Base-by-base conservation (phyloP, 1,140 invertebrate genomes). In the Scylla paramamosain region DNA sequence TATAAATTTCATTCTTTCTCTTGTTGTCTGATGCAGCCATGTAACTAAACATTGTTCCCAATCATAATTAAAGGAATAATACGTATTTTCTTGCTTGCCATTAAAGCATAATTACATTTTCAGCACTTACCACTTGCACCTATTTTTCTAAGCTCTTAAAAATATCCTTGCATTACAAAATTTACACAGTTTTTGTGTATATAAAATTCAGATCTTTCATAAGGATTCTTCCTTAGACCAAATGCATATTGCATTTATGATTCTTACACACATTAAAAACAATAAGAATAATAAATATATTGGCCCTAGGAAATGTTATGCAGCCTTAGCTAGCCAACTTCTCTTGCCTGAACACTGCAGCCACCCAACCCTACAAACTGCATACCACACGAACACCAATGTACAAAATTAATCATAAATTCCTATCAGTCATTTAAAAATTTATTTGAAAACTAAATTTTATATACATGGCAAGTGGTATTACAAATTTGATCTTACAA, bases 401-500 rank as follows among this genome's bases (percentile, higher is more conserved):
- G 93, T 94, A 94, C 93, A 94, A 94, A 94, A 94, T 82, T 67
- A 77, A 59, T 32, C 59, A 83, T 84, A 67, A 90, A 82, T 20
- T 91, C 88, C 88, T 91, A 91, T 91, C 52, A 94, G 39, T 94
- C 59, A 84, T 90, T 90, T 94, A 91, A 67, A 94, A 94, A 91
- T 67, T 94, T 91, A 94, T 77, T 83, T 90, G 77, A 94, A 94
- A 94, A 83, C 91, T 93, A 87, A 94, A 94, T 91, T 83, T 94
- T 94, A 94, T 94, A 48, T 94, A 94, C 93, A 94, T 90, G 93
- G 93, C 93, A 94, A 94, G 93, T 90, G 32, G 93, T 94, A 94
- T 94, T 94, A 94, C 90, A 91, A 91, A 91, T 90, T 91, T 94
- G 88, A 91, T 94, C 93, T 91, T 94, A 94, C 93, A 94, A 94